Percentiles rank a stretch among this genome's conserved stretches.
Evolutionary conservation across 2,888 invertebrate genomes (phyloP).

Genomic region (Drosophila longiperda): DNA sequence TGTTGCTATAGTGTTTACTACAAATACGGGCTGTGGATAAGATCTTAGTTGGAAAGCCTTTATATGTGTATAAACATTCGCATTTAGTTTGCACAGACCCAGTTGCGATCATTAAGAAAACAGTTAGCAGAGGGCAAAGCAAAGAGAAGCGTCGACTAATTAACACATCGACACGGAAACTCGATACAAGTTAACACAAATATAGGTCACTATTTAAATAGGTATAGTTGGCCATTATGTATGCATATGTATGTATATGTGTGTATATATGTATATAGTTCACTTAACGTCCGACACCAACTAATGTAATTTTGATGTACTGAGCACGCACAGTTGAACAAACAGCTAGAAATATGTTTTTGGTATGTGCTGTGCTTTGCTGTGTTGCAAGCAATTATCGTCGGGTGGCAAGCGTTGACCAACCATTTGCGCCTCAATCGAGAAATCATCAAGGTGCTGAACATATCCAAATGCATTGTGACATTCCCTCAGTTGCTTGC

Average conservation of each 20-base stretch:
- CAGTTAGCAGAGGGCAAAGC: conserved; percentile 38
- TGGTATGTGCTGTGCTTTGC: conserved; percentile 10
- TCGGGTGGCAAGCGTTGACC: conserved; percentile 59
- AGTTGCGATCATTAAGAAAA: conserved; percentile 52
- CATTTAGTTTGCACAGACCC: conserved; percentile 17
- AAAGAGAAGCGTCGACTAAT: conserved; percentile 64
- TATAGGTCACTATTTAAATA: conserved; percentile 51
- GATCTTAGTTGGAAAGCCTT: conserved; percentile 4
- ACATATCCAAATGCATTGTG: conserved; percentile 50
- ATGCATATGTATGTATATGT: not conserved
- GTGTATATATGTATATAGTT: conserved; percentile 24
- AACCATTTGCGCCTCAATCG: conserved; percentile 31
- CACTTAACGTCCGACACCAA: conserved; percentile 44
- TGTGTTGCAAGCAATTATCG: conserved; percentile 62
- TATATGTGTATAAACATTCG: conserved; percentile 8
- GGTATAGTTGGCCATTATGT: conserved; percentile 4
- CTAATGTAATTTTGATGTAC: conserved; percentile 76
- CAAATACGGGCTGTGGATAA: not conserved
- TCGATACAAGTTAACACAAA: conserved; percentile 33
- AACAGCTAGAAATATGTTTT: conserved; percentile 21
- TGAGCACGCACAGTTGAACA: conserved; percentile 43
- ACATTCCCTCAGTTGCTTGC: conserved; percentile 44
- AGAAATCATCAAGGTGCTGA: conserved; percentile 24
- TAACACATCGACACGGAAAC: conserved; percentile 64
- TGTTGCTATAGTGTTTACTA: not conserved